phyloP scores from a whole-genome alignment of 1,140 invertebrate genomes.

The Zaprionus lachaisei region DNA sequence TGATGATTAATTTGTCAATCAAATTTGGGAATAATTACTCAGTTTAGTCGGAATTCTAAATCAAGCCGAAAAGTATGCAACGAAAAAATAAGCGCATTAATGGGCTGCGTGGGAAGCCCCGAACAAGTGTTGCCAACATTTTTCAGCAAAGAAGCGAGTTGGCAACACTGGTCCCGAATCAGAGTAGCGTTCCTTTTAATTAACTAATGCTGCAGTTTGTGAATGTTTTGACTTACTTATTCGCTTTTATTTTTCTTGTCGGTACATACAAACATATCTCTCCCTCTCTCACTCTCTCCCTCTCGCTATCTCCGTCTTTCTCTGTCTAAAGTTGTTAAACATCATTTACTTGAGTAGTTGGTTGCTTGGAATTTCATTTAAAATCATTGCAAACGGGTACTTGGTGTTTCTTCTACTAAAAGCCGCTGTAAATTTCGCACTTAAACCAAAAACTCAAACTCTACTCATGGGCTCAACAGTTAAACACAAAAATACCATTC shows the following conservation, averaged over 20 bases:
- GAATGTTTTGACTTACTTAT: slow-evolving; percentile 26
- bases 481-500: slow-evolving; percentile 54
- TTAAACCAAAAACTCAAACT: slow-evolving; percentile 66
- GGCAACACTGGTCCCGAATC: too few species aligned
- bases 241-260: slow-evolving; percentile 4
- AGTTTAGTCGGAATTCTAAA: background rate
- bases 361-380: slow-evolving; percentile 48
- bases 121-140: background rate
- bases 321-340: slow-evolving; percentile 24
- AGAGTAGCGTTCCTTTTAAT: slow-evolving; percentile 3
- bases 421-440: slow-evolving; percentile 78
- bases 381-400: slow-evolving; percentile 64
- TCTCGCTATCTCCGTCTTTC: slow-evolving; percentile 32
- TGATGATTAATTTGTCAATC: slow-evolving; percentile 28
- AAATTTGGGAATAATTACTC: slow-evolving; percentile 12
- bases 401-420: slow-evolving; percentile 81
- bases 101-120: background rate
- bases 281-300: slow-evolving; percentile 32
- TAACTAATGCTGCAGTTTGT: slow-evolving; percentile 19
- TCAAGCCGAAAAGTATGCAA: slow-evolving; percentile 61
- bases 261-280: slow-evolving; percentile 23
- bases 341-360: slow-evolving; percentile 44
- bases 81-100: background rate
- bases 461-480: slow-evolving; percentile 62
- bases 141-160: too few species aligned